A percentile compares a stretch with the other conserved stretches of the same genome.
Conservation (phyloP, 2,113 vertebrate species). For the Spea multiplicata region DNA sequence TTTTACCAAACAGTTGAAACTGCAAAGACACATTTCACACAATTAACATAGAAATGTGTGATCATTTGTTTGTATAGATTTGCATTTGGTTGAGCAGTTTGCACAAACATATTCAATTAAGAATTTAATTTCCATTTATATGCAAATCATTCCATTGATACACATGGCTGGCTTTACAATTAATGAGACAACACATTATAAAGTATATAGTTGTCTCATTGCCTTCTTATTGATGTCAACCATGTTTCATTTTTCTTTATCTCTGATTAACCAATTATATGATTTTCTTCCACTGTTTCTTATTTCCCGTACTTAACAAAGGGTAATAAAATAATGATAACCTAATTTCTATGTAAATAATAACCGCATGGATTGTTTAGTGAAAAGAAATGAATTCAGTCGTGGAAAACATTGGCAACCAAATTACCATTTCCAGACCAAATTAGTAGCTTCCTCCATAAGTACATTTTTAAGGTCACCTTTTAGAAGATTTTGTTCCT, state of each 20-base stretch:
- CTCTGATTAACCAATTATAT: conserved; percentile 33
- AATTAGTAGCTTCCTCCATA: too few species aligned
- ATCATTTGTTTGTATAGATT: not conserved
- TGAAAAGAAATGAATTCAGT: too few species aligned
- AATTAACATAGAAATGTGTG: conserved; percentile 3
- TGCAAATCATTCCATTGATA: not conserved
- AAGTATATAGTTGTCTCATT: conserved; percentile 2
- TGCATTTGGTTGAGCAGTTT: not conserved
- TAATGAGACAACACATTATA: not conserved
- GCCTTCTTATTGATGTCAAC: conserved; percentile 27
- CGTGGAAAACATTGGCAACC: too few species aligned
- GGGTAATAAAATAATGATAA: too few species aligned
- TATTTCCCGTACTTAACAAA: not conserved
- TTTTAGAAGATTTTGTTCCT: too few species aligned
- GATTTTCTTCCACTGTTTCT: conserved; percentile 1
- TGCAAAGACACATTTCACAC: not conserved
- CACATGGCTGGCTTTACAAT: not conserved
- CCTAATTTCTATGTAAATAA: too few species aligned
- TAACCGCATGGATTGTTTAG: too few species aligned
- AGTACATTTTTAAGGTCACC: too few species aligned
- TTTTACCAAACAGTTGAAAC: not conserved
- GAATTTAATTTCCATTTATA: not conserved
- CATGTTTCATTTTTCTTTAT: not conserved
- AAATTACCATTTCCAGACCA: too few species aligned
- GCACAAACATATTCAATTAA: not conserved